These are phyloP conservation scores for Gymnobelideus leadbeateri DNA, from an alignment of 2,113 vertebrate genomes.

Conservation along the genomic window DNA sequence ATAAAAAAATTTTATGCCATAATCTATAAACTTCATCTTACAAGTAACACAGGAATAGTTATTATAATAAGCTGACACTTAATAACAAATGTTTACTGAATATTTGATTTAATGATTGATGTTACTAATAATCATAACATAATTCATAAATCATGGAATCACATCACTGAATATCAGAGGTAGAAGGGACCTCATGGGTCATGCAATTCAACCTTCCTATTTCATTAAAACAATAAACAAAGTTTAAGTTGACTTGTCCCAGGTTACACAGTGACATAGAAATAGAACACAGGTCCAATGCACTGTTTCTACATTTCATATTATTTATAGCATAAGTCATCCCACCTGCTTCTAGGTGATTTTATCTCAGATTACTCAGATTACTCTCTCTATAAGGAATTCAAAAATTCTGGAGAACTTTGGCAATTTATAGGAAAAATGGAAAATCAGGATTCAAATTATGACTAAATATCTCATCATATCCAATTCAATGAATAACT, in stretches of 20 bases:
- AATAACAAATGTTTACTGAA: neutral
- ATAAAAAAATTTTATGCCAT: neutral
- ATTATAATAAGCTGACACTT: neutral
- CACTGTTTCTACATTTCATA: neutral
- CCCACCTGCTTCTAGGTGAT: neutral
- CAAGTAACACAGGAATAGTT: neutral
- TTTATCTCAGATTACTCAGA: neutral
- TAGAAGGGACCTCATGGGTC: fast-evolving
- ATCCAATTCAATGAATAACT: neutral
- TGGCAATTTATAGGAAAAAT: neutral
- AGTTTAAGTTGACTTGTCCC: neutral
- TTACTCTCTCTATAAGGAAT: neutral
- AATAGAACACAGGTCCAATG: neutral
- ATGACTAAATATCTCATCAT: neutral
- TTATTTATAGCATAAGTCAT: neutral
- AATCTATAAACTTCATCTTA: neutral
- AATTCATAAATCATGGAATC: neutral
- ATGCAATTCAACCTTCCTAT: neutral
- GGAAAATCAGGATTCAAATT: neutral
- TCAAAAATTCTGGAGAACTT: neutral
- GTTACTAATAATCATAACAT: neutral
- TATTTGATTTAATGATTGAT: neutral
- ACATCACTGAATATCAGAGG: too few species aligned
- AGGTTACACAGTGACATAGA: too few species aligned
- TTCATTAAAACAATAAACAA: neutral